These are phyloP conservation scores for Montipora cactus DNA, from an alignment of 64 coral and sea anemone genomes.

Conservation along the genomic window DNA sequence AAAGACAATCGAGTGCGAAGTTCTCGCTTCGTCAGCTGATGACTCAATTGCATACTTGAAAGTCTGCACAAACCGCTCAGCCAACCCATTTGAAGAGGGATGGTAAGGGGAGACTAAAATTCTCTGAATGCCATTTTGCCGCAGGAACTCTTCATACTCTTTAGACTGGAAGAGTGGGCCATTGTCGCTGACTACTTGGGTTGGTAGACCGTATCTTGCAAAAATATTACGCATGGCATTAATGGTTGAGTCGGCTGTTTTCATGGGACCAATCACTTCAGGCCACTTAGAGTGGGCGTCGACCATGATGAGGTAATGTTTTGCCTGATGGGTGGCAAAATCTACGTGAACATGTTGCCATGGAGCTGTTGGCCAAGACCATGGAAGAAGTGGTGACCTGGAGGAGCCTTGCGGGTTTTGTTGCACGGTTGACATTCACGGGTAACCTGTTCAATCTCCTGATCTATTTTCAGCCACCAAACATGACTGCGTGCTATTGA, in stretches of 20 bases:
- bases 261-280: constrained; percentile 19
- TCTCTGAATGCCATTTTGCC: constrained; percentile 32
- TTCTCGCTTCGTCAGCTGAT: neutral
- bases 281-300: neutral
- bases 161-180: constrained; percentile 18
- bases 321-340: constrained; percentile 10
- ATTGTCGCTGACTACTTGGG: constrained; percentile 19
- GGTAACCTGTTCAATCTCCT: no score
- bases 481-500: constrained; percentile 49
- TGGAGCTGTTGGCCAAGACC: constrained; percentile 23
- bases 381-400: constrained; percentile 35
- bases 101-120: constrained; percentile 43
- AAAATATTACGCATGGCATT: constrained; percentile 21
- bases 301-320: constrained; percentile 14
- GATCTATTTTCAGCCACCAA: neutral
- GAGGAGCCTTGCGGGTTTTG: neutral
- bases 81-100: constrained; percentile 28
- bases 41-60: constrained; percentile 21
- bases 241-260: neutral
- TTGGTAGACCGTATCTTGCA: constrained; percentile 33
- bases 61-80: constrained; percentile 57
- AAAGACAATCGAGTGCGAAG: constrained; percentile 15
- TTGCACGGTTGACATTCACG: no score
- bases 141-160: constrained; percentile 28
- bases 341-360: constrained; percentile 27